Conservation (phyloP, 64 coral and sea anemone species). For the Stichodactyla helianthus region DNA sequence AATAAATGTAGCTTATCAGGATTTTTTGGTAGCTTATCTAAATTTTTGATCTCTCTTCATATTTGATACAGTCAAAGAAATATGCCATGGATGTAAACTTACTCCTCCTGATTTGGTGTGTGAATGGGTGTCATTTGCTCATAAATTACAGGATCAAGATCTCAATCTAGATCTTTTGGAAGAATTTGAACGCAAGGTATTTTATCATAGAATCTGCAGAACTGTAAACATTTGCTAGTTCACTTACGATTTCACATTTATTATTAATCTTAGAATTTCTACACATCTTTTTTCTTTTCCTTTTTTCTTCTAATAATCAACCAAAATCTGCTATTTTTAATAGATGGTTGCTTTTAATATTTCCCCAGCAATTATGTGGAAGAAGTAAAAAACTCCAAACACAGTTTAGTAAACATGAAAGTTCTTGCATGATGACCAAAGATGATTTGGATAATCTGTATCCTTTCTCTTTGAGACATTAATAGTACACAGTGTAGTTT, state of each 20-base stretch:
- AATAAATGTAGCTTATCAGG: too few species aligned
- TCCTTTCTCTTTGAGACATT: neutral
- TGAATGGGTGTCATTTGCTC: constrained; percentile 67
- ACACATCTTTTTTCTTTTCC: too few species aligned
- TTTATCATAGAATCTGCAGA: neutral
- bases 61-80: constrained; percentile 62
- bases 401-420: constrained; percentile 40
- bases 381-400: constrained; percentile 31
- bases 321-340: neutral
- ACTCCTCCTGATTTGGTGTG: constrained; percentile 36
- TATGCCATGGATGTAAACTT: constrained; percentile 37
- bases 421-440: constrained; percentile 34
- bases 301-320: too few species aligned
- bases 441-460: constrained; percentile 54
- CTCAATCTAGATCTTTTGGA: constrained; percentile 39
- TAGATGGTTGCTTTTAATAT: neutral
- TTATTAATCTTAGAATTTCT: too few species aligned
- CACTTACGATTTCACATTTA: neutral
- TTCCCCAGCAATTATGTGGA: neutral
- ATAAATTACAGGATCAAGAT: constrained; percentile 20
- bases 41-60: neutral
- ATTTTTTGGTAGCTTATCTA: too few species aligned
- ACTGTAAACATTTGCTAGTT: neutral
- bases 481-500: too few species aligned
- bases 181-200: constrained; percentile 73